phyloP scores from a whole-genome alignment of 2,113 vertebrate genomes.

The Hippocampus abdominalis region DNA sequence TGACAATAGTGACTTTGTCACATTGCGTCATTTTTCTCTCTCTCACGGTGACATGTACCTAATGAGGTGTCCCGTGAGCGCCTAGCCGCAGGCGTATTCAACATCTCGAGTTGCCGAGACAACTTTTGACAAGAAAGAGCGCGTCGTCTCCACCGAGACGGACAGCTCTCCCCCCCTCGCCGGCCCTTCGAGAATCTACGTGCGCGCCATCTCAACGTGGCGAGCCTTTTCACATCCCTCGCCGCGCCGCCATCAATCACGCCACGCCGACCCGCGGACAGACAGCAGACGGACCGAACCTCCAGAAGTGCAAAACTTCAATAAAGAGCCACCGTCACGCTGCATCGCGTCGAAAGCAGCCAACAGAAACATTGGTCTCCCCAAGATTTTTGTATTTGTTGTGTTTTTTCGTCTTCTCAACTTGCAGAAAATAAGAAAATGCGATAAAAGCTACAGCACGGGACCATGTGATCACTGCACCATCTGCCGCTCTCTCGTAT shows the following conservation, averaged over 20 bases:
- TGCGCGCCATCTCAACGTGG: conserved; percentile 67
- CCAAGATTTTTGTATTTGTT: conserved; percentile 5
- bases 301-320: conserved; percentile 65
- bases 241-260: conserved; percentile 69
- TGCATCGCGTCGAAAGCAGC: conserved; percentile 36
- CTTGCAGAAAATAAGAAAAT: conserved; percentile 13
- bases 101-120: not conserved
- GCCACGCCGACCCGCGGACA: conserved; percentile 21
- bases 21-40: too few species aligned
- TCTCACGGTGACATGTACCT: too few species aligned
- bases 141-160: conserved; percentile 52
- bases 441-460: conserved; percentile 32
- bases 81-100: not conserved
- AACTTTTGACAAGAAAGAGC: conserved; percentile 1
- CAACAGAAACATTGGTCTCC: conserved; percentile 33
- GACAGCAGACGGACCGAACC: conserved; percentile 42
- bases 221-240: conserved; percentile 50
- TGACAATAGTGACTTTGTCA: too few species aligned
- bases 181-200: conserved; percentile 66
- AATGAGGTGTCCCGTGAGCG: not conserved
- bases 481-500: not conserved
- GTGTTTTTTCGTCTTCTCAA: conserved; percentile 18
- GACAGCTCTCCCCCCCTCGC: conserved; percentile 53
- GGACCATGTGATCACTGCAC: not conserved
- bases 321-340: conserved; percentile 69